phyloP scores from a whole-genome alignment of 37 sponge, comb jelly and placozoan genomes.

The Ianthella basta region DNA sequence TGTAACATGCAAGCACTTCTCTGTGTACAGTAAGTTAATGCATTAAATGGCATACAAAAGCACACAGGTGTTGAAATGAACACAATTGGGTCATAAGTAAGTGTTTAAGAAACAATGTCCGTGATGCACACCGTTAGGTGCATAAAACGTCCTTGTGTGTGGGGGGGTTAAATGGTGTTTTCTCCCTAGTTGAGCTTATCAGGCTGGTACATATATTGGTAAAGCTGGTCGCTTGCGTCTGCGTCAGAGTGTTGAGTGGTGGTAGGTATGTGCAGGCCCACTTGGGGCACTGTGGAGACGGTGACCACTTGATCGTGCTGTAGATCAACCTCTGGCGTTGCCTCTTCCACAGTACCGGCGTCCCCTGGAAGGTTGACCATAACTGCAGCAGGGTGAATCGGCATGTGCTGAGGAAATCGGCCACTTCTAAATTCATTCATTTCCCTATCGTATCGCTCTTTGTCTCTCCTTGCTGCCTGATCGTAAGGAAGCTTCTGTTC shows the following conservation, averaged over 20 bases:
- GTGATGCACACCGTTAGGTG: too few relatives aligned
- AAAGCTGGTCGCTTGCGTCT: background rate
- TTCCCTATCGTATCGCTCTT: conserved; percentile 41
- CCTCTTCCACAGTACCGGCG: background rate
- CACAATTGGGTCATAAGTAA: too few relatives aligned
- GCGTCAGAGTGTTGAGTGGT: background rate
- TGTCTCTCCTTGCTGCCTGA: conserved; percentile 38
- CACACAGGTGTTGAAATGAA: too few relatives aligned
- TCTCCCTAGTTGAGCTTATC: too few relatives aligned
- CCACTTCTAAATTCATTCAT: conserved; percentile 25
- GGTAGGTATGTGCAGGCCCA: background rate
- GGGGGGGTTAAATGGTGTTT: too few relatives aligned
- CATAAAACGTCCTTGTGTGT: too few relatives aligned
- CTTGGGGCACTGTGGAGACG: conserved; percentile 4
- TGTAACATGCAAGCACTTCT: conserved; percentile 77
- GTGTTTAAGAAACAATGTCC: too few relatives aligned
- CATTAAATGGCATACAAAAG: background rate
- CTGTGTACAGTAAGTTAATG: conserved; percentile 68
- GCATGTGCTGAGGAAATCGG: background rate
- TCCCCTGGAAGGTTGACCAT: conserved; percentile 4
- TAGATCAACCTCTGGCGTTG: background rate
- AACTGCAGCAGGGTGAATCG: background rate
- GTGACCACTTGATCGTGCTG: conserved; percentile 13
- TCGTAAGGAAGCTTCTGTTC: conserved; percentile 46
- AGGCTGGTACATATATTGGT: conserved; percentile 32